Conservation (phyloP, 1,140 invertebrate species). For the Trypoxylus dichotomus region DNA sequence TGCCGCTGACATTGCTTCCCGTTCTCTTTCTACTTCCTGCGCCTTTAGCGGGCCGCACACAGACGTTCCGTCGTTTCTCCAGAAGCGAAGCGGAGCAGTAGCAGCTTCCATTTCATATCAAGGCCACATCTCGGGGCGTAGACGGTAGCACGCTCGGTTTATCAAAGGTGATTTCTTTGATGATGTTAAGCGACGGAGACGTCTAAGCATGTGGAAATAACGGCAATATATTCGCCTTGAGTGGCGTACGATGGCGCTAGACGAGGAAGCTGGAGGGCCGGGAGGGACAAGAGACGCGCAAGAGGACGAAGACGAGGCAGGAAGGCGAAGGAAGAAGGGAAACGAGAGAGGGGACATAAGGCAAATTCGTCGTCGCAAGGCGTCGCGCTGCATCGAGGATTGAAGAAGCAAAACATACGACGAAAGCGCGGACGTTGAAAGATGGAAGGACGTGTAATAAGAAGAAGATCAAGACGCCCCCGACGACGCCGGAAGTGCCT, state of each 20-base stretch:
- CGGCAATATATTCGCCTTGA: constrained; percentile 32
- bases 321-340: not conserved
- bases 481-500: not conserved
- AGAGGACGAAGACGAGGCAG: not conserved
- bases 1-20: not conserved
- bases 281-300: not conserved
- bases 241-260: not conserved
- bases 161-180: constrained; percentile 44
- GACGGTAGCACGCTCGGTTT: constrained; percentile 43
- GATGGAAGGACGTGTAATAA: constrained; percentile 4
- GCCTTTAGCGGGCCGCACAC: not conserved
- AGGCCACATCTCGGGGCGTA: constrained; percentile 38
- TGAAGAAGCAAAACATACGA: constrained; percentile 11
- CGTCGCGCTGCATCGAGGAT: not conserved
- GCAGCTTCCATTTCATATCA: constrained; percentile 33
- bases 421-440: not conserved
- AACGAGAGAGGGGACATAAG: too few species aligned
- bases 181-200: constrained; percentile 38
- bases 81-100: not conserved
- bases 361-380: not conserved
- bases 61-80: not conserved
- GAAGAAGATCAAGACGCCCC: not conserved
- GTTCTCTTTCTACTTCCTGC: not conserved
- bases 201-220: constrained; percentile 46
- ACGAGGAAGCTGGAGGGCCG: not conserved